Conservation (phyloP, 2,113 vertebrate species). For the Alligator mississippiensis region DNA sequence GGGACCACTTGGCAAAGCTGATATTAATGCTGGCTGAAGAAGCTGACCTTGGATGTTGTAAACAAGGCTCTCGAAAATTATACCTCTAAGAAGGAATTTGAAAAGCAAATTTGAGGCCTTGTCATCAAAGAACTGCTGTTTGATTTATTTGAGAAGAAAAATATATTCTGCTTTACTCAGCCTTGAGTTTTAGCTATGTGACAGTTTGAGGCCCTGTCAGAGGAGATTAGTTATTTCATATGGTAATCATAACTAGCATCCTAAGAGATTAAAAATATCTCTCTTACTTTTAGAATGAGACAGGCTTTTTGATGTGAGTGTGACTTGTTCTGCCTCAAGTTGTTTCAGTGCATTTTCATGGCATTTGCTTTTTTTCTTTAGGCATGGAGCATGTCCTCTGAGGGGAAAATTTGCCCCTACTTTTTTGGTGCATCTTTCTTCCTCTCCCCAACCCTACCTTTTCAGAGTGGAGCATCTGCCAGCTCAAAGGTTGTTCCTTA, state of each 20-base stretch:
- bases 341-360: too few relatives aligned
- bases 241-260: conserved; percentile 47
- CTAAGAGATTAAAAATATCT: conserved; percentile 34
- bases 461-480: conserved; percentile 34
- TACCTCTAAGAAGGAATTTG: conserved; percentile 47
- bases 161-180: not conserved
- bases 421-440: not conserved
- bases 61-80: conserved; percentile 65
- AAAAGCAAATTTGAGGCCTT: conserved; percentile 49
- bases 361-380: not conserved
- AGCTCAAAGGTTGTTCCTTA: not conserved
- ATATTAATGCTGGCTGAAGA: conserved; percentile 60
- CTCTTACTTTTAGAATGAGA: conserved; percentile 7
- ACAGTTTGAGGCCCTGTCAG: conserved; percentile 39
- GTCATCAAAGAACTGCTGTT: conserved; percentile 37
- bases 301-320: not conserved
- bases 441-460: not conserved
- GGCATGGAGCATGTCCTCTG: not conserved
- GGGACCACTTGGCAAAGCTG: not conserved
- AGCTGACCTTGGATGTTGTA: conserved; percentile 59
- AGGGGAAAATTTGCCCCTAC: conserved; percentile 6
- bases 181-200: not conserved
- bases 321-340: too few relatives aligned
- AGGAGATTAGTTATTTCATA: conserved; percentile 42
- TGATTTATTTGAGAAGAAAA: conserved; percentile 31